Evolutionary conservation across 2,888 invertebrate genomes (phyloP).

Genomic region (Zaprionus lineosus): DNA sequence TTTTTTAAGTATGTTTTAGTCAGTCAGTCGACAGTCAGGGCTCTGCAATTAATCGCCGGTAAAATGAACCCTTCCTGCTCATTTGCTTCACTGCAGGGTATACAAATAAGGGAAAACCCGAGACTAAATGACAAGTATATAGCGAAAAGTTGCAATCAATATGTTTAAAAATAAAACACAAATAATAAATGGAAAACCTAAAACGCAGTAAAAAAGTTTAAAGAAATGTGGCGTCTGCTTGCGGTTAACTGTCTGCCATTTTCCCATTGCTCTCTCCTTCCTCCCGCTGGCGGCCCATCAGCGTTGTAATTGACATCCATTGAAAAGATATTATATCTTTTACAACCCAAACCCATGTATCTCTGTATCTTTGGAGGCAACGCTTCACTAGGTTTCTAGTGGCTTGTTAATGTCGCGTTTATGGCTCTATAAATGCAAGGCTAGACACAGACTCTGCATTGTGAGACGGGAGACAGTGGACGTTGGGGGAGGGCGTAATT

Average conservation of each 20-base stretch:
- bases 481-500: no score
- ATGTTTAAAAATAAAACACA: conserved; percentile 26
- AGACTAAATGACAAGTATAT: conserved; percentile 42
- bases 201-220: conserved; percentile 33
- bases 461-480: no score
- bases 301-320: conserved; percentile 50
- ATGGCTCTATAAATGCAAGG: conserved; percentile 39
- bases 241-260: conserved; percentile 33
- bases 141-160: conserved; percentile 65
- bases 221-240: conserved; percentile 47
- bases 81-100: conserved; percentile 7
- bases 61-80: conserved; percentile 22
- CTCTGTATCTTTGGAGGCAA: conserved; percentile 22
- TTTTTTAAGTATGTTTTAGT: no score
- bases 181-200: background rate
- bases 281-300: no score
- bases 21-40: no score
- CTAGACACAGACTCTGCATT: no score
- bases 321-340: conserved; percentile 49
- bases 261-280: background rate
- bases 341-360: conserved; percentile 29
- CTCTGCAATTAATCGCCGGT: conserved; percentile 53
- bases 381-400: conserved; percentile 50
- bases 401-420: conserved; percentile 41
- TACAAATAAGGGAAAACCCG: conserved; percentile 22